Base-by-base conservation (phyloP, 2,797 vertebrate species). In the Pantherophis vulpinus region DNA sequence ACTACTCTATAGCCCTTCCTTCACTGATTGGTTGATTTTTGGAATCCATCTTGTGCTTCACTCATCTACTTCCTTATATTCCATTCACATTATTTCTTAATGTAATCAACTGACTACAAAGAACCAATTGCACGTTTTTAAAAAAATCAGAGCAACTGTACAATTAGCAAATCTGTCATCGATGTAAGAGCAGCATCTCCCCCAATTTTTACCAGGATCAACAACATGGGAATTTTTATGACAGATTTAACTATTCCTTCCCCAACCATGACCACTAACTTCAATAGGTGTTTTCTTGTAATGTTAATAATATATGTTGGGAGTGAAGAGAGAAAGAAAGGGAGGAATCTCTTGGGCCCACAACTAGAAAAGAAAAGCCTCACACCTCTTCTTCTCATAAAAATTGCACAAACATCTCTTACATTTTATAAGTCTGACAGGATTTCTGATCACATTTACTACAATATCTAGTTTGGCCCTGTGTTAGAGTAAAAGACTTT, bases 1-100 rank as follows among this genome's bases (percentile, higher is more conserved):
- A 79, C 37, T 42, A 74, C 55, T 59, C 18, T 47, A 56, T 0
- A 51, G 10, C 11, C 60, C 27, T 59, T 79, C 54, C 18, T 42
- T 74, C 55, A 6, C 20, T 12, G 20, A 37, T 32, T 60, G 16
- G 63, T 61, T 51, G 25, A 91, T 32, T 87, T 37, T 18, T 47
- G 11, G 0, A 0, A 5, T 0, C 0, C 0, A 79, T 7, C 59
- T 9, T 0, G 86, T 58, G 79, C 25, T 13, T 88, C 29, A 13
- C 29, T 27, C 61, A 9, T 25, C 29, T 20, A 87, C 32, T 8
- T 32, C 27, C 91, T 59, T 89, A 5, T 16, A 88, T 29, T 90
- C 86, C 16, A 87, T 90, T 6, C 0, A 1, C 2, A 47, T 90
- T 14, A 92, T 94, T 90, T 63, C 42, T 56, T 47, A 91, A 27